These are phyloP conservation scores for Tokudaia tokunoshimensis DNA, from an alignment of 2,797 vertebrate species.

Conservation along the genomic window DNA sequence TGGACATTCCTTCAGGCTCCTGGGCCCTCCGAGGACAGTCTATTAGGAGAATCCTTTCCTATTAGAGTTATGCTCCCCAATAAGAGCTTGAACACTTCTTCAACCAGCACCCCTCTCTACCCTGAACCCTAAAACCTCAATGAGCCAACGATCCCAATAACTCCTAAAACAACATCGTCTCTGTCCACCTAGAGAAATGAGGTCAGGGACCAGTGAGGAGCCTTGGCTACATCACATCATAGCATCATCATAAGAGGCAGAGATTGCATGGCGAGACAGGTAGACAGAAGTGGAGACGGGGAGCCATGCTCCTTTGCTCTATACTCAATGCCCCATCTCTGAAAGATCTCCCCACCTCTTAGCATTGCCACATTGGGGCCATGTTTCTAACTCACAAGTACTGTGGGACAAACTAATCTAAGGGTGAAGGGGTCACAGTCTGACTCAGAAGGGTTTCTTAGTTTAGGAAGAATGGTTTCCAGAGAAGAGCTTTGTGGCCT, in stretches of 20 bases:
- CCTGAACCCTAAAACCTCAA: not conserved
- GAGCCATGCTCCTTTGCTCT: not conserved
- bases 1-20: not conserved
- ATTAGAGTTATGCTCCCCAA: not conserved
- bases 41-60: constrained; percentile 1
- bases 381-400: not conserved
- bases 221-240: not conserved
- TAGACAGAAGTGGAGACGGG: not conserved
- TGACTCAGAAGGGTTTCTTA: not conserved
- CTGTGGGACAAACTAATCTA: not conserved
- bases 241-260: not conserved
- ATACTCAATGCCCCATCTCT: not conserved
- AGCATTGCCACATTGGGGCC: not conserved
- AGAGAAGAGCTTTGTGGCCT: constrained; percentile 6
- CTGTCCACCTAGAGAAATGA: not conserved
- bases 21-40: constrained; percentile 23
- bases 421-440: not conserved
- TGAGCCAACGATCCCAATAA: not conserved
- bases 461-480: not conserved
- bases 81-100: not conserved
- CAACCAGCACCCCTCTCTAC: not conserved
- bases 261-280: not conserved
- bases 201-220: not conserved
- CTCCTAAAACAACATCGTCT: not conserved
- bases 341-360: not conserved